A percentile compares a stretch with the other conserved stretches of the same genome.
Evolutionary conservation across 35 echinoderm and acorn worm species (phyloP).

Genomic region (Heliocidaris erythrogramma): DNA sequence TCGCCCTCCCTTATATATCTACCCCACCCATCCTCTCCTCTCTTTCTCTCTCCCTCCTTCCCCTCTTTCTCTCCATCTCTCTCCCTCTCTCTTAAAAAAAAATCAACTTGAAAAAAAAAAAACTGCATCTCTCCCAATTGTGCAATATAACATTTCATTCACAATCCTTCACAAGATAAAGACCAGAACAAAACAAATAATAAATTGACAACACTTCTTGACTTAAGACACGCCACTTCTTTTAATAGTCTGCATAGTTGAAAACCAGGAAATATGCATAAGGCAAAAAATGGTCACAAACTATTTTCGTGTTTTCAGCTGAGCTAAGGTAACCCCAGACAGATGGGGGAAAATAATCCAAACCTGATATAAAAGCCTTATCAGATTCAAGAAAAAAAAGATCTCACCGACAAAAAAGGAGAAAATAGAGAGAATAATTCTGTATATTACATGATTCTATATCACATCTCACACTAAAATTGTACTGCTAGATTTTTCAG

Average conservation of each 20-base stretch:
- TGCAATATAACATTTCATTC: neutral
- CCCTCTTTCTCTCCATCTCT: neutral
- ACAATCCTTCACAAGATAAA: neutral
- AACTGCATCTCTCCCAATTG: too few species aligned
- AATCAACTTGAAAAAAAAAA: too few species aligned
- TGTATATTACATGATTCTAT: conserved; percentile 29
- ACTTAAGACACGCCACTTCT: conserved; percentile 23
- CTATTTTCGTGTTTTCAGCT: conserved; percentile 33
- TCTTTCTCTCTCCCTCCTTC: too few species aligned
- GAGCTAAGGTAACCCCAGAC: conserved; percentile 11
- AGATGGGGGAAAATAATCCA: neutral
- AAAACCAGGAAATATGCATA: conserved; percentile 40
- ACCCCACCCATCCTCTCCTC: too few species aligned
- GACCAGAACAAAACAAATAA: neutral
- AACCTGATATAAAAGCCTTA: neutral
- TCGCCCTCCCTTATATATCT: too few species aligned
- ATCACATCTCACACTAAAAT: conserved; percentile 5
- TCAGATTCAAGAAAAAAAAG: neutral
- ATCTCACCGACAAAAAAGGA: neutral
- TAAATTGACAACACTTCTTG: neutral
- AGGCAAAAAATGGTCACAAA: conserved; percentile 28
- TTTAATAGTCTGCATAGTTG: conserved; percentile 43
- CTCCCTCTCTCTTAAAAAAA: too few species aligned
- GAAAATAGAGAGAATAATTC: conserved; percentile 12
- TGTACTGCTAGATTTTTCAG: neutral